Conservation (phyloP, 2,888 invertebrate species). For the Priocnemis perturbator region DNA sequence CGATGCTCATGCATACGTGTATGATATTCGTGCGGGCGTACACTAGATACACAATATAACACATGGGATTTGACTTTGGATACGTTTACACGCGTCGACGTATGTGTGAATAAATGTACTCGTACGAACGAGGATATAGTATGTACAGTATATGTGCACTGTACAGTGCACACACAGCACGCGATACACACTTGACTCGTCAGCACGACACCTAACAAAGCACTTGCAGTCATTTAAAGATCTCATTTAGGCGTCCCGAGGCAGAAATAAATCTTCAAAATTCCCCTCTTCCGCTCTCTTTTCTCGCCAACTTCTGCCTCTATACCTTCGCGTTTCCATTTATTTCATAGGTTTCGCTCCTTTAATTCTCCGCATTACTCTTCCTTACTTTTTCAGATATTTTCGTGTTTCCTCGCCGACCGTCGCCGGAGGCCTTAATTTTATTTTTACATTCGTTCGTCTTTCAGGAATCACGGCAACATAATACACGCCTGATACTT, state of each 20-base stretch:
- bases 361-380: background rate
- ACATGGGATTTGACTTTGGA: constrained; percentile 55
- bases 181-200: constrained; percentile 61
- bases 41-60: constrained; percentile 25
- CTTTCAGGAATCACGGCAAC: no score
- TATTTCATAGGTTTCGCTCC: no score
- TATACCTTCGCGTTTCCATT: background rate
- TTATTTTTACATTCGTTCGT: no score
- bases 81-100: constrained; percentile 25
- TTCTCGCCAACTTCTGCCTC: background rate
- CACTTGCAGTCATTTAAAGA: constrained; percentile 59
- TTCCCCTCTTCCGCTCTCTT: no score
- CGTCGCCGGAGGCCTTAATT: no score
- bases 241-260: constrained; percentile 34
- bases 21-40: background rate
- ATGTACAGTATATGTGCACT: background rate
- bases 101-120: constrained; percentile 12
- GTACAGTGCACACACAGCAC: constrained; percentile 34
- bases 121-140: constrained; percentile 6
- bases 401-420: background rate
- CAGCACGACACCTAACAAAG: constrained; percentile 55
- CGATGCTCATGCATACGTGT: background rate
- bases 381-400: background rate
- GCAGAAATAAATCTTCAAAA: constrained; percentile 8
- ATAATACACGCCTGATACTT: no score